phyloP scores from a whole-genome alignment of 2,888 invertebrate genomes.

The Petrolisthes cinctipes region DNA sequence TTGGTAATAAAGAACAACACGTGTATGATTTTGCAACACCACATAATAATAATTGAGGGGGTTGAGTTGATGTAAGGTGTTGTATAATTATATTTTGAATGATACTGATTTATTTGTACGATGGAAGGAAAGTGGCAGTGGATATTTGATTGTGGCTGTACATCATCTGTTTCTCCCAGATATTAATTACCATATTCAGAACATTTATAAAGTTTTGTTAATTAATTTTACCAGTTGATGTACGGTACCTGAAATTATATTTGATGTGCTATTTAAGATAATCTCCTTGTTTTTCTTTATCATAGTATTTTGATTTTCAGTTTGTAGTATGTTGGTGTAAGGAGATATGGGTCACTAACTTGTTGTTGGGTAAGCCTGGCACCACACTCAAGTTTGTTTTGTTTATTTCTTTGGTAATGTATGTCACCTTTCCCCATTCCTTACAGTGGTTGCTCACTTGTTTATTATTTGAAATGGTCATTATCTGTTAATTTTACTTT shows the following conservation, averaged over 20 bases:
- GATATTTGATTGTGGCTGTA: too few relatives aligned
- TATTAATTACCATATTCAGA: neutral
- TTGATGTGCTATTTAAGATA: neutral
- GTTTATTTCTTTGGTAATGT: conserved; percentile 53
- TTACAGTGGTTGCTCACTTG: conserved; percentile 17
- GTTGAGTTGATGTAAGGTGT: too few relatives aligned
- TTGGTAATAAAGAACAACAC: too few relatives aligned
- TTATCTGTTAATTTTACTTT: conserved; percentile 39
- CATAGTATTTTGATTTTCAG: conserved; percentile 58
- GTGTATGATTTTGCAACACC: too few relatives aligned
- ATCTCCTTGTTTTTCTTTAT: conserved; percentile 26
- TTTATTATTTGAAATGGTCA: conserved; percentile 42
- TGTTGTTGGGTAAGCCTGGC: conserved; percentile 51
- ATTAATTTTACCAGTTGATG: too few relatives aligned
- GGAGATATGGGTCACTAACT: conserved; percentile 32
- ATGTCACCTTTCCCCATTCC: conserved; percentile 36
- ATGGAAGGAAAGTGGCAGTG: too few relatives aligned
- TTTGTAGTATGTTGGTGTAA: conserved; percentile 62
- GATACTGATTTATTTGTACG: too few relatives aligned
- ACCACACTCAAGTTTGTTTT: conserved; percentile 47
- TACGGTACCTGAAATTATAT: neutral
- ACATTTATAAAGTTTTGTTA: too few relatives aligned
- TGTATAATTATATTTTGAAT: too few relatives aligned
- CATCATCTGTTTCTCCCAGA: neutral
- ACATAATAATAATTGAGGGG: too few relatives aligned